Evolutionary conservation across 2,113 vertebrate species (phyloP), one percentile per base, ranked within the genome.

Genomic region (Corythaixoides concolor): DNA sequence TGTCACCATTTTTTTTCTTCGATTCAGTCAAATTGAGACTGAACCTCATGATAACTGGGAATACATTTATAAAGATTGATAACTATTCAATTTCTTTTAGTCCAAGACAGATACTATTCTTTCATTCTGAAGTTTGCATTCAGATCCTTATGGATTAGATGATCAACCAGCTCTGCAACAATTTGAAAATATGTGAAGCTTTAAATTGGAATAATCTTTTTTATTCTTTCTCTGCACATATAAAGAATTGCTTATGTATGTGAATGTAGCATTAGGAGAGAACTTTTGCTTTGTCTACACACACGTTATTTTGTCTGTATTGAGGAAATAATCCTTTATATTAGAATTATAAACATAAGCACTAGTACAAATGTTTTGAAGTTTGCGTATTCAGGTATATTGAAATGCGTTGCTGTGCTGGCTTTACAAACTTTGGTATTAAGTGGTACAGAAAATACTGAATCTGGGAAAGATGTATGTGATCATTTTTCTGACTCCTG

Each of bases 321-420:
- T 95, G 68, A 78, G 55, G 83, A 79, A 94, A 75, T 60, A 91
- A 47, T 47, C 27, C 35, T 79, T 92, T 96, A 75, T 70, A 58
- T 80, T 92, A 47, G 86, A 85, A 76, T 90, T 84, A 66, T 50
- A 82, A 88, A 28, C 33, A 43, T 59, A 84, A 91, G 63, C 56
- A 45, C 95, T 76, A 49, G 39, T 79, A 67, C 85, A 93, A 76
- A 93, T 49, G 22, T 88, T 93, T 96, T 85, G 39, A 69, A n/a
- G 49, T 55, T 62, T 69, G 18, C 37, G 41, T 92, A 39, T 49
- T 53, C 20, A 55, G 10, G 20, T 55, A 4, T 74, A 28, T 39
- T 47, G 33, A 81, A 74, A 22, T 23, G 18, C 20, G 32, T 74
- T 74, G 11, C 30, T 55, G 6, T 50, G 32, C 15, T 85, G 53